These are phyloP conservation scores for Dufourea novaeangliae DNA, from an alignment of 1,140 invertebrate genomes.

Conservation along the genomic window DNA sequence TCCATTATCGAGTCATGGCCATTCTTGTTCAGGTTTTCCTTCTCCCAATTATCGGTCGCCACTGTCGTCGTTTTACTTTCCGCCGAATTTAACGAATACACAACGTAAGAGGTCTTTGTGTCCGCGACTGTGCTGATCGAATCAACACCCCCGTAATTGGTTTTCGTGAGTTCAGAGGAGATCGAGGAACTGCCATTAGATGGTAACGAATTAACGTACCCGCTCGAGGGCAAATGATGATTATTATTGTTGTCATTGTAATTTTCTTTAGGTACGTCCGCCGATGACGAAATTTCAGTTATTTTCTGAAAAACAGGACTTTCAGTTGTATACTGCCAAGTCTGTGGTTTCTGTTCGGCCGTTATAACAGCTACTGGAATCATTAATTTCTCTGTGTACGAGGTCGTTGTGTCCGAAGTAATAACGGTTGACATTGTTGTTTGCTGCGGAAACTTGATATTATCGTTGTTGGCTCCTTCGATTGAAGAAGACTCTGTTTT, in stretches of 20 bases:
- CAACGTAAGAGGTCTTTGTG: neutral
- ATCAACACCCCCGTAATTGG: neutral
- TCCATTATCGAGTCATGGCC: neutral
- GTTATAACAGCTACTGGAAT: constrained; percentile 77
- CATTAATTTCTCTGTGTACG: constrained; percentile 74
- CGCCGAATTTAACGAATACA: neutral
- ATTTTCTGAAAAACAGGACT: constrained; percentile 2
- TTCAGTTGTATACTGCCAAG: neutral
- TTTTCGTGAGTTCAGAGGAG: too few species aligned
- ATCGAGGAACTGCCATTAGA: neutral
- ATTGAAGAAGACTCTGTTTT: neutral
- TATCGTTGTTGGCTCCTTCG: neutral
- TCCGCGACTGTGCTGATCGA: neutral
- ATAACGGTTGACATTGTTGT: constrained; percentile 39
- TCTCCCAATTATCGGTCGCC: neutral
- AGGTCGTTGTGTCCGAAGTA: constrained; percentile 21
- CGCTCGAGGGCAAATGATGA: neutral
- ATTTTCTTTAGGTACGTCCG: neutral
- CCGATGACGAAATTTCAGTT: neutral
- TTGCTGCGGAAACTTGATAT: neutral
- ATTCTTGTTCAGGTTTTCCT: neutral
- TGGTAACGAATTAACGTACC: too few species aligned
- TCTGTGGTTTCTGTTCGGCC: constrained; percentile 57
- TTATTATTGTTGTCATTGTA: neutral
- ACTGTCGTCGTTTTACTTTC: constrained; percentile 8